Evolutionary conservation across 2,888 invertebrate genomes (phyloP).

Genomic region (Lottia gigantea): DNA sequence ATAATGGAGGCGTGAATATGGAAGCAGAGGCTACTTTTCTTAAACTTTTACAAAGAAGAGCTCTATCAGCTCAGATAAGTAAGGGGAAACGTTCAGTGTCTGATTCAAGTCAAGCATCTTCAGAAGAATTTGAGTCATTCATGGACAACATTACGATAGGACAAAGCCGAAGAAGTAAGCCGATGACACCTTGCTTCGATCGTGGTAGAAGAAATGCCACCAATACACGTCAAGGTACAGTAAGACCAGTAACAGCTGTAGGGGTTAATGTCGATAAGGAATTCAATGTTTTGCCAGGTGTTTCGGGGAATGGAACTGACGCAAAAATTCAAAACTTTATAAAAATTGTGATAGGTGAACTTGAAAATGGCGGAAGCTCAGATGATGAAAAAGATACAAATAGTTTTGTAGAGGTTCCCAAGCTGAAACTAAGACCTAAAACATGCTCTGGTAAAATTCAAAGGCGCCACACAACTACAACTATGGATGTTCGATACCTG

Average conservation of each 20-base stretch:
- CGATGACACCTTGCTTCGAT: too few species aligned
- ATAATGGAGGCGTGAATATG: neutral
- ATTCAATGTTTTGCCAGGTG: conserved; percentile 9
- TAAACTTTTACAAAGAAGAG: neutral
- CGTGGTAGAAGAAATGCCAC: too few species aligned
- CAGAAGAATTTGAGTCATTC: neutral
- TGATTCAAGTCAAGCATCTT: neutral
- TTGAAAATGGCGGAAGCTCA: too few species aligned
- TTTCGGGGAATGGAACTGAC: conserved; percentile 1
- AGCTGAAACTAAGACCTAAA: too few species aligned
- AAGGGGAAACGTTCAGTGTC: neutral
- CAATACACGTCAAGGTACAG: neutral
- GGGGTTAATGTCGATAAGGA: neutral
- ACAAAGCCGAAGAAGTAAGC: neutral
- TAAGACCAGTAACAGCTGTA: conserved; percentile 21
- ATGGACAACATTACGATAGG: neutral
- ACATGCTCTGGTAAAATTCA: too few species aligned
- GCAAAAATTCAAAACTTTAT: conserved; percentile 11
- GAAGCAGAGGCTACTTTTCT: neutral
- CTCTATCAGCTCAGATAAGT: neutral
- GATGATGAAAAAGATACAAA: too few species aligned
- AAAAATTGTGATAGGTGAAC: too few species aligned
- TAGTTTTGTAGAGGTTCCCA: too few species aligned
- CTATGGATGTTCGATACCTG: too few species aligned
- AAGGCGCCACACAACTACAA: too few species aligned